These are phyloP conservation scores for Limnephilus lunatus DNA, from an alignment of 2,888 invertebrate species.

Conservation along the genomic window DNA sequence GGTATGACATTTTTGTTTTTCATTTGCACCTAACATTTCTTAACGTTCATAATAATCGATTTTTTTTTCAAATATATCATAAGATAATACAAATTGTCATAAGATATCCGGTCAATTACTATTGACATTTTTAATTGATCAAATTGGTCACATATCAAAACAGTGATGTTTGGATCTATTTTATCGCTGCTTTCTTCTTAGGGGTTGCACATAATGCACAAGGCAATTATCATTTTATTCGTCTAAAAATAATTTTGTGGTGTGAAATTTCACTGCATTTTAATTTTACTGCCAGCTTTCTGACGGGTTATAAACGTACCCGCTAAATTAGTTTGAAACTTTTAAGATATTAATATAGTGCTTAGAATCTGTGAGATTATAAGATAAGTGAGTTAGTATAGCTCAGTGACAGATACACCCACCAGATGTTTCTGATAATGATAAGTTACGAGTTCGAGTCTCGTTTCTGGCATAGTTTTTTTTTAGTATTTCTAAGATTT, in stretches of 20 bases:
- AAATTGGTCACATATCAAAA: neutral
- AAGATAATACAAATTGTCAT: too few relatives aligned
- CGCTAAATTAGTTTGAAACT: neutral
- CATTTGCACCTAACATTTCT: neutral
- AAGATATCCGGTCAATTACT: neutral
- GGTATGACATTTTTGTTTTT: neutral
- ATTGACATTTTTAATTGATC: neutral
- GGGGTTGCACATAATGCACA: neutral
- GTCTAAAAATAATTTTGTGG: neutral
- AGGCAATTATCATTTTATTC: neutral
- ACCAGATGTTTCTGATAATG: neutral
- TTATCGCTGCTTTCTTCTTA: neutral
- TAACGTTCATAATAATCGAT: neutral
- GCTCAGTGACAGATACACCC: neutral
- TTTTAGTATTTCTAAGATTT: neutral
- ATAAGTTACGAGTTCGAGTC: neutral
- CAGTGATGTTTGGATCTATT: neutral
- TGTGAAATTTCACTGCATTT: neutral
- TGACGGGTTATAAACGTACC: neutral
- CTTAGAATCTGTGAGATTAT: neutral
- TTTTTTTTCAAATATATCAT: neutral
- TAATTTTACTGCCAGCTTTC: neutral
- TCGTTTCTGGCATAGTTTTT: neutral
- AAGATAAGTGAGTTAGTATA: neutral
- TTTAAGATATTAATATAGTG: neutral